These are phyloP conservation scores for Dastarcus helophoroides DNA, from an alignment of 2,888 invertebrate species.

Conservation along the genomic window DNA sequence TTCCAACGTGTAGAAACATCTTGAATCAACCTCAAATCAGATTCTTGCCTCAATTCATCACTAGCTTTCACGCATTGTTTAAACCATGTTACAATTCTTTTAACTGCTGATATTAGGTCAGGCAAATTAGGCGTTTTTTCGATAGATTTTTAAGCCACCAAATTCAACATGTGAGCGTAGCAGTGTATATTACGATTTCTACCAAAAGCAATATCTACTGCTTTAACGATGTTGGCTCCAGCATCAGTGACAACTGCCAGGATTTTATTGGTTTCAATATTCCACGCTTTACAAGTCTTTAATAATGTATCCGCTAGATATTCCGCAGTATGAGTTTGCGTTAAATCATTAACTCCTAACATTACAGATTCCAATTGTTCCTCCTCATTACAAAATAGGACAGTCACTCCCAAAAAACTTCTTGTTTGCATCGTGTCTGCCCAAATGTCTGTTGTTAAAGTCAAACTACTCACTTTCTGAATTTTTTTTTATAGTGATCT, in stretches of 20 bases:
- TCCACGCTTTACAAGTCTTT: constrained; percentile 9
- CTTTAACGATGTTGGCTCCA: constrained; percentile 17
- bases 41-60: constrained; percentile 14
- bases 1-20: constrained; percentile 21
- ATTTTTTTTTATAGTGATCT: constrained; percentile 11
- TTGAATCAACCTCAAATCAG: constrained; percentile 19
- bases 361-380: constrained; percentile 9
- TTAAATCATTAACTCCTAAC: constrained; percentile 12
- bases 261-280: constrained; percentile 10
- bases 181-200: constrained; percentile 13
- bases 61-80: constrained; percentile 17
- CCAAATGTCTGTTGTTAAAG: constrained; percentile 13
- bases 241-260: constrained; percentile 12
- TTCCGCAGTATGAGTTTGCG: constrained; percentile 12
- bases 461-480: constrained; percentile 8
- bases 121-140: constrained; percentile 13
- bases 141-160: constrained; percentile 16
- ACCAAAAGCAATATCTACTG: constrained; percentile 13
- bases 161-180: constrained; percentile 13
- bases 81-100: constrained; percentile 18
- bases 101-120: constrained; percentile 9
- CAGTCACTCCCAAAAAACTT: constrained; percentile 13
- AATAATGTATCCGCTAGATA: constrained; percentile 10
- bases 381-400: constrained; percentile 7
- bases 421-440: constrained; percentile 13